A percentile compares a stretch with the other conserved stretches of the same genome.
phyloP scores from a whole-genome alignment of 1,140 invertebrate species.

The Linepithema humile region DNA sequence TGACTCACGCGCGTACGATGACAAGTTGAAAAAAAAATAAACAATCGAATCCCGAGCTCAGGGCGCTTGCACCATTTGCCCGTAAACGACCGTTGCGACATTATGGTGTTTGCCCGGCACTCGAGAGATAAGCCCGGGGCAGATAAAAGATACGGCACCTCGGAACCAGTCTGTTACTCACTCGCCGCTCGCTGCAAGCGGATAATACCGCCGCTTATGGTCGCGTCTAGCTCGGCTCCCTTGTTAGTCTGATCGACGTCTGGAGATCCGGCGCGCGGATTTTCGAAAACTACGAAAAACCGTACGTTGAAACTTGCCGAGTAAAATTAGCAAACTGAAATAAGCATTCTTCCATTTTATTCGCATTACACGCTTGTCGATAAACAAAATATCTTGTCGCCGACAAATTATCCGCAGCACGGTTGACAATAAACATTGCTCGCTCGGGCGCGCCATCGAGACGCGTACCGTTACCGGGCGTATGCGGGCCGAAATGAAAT shows the following conservation, averaged over 20 bases:
- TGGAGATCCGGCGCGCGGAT: neutral
- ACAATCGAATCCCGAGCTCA: neutral
- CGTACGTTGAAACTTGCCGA: too few species aligned
- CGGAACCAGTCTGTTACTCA: constrained; percentile 26
- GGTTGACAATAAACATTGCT: neutral
- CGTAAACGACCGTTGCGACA: neutral
- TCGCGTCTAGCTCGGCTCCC: constrained; percentile 12
- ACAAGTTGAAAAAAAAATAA: neutral
- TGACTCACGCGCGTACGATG: neutral
- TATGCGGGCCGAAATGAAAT: constrained; percentile 45
- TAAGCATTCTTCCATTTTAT: neutral
- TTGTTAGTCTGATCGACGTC: constrained; percentile 24
- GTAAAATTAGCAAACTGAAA: too few species aligned
- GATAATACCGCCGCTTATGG: constrained; percentile 27
- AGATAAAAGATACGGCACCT: constrained; percentile 48
- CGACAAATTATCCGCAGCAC: neutral
- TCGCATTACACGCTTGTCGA: neutral
- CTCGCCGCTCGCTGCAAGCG: neutral
- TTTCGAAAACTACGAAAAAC: too few species aligned
- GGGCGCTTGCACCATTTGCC: neutral
- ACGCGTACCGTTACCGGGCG: constrained; percentile 28
- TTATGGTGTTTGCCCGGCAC: constrained; percentile 4
- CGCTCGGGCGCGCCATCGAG: neutral
- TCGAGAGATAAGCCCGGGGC: constrained; percentile 20
- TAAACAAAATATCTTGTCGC: too few species aligned